Base-by-base conservation (phyloP, 2,888 invertebrate species). In the Melieria picta region DNA sequence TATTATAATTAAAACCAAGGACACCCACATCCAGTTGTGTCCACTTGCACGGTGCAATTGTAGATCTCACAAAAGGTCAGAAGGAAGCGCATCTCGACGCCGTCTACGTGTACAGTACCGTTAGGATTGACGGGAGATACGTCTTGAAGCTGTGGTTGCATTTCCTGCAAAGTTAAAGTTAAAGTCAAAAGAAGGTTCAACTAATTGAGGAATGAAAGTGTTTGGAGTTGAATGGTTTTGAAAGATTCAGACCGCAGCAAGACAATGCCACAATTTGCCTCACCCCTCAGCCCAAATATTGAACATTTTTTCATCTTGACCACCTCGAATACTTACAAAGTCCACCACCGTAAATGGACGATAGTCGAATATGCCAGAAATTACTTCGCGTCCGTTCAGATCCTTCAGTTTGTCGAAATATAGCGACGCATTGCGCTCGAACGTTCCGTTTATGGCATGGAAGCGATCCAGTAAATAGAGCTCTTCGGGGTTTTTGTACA, bases 1-100 rank as follows among this genome's bases (percentile, higher is more conserved):
- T 4, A 63, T 7, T 11, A 61, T 5, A 11, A 1, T 5, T 9
- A 57, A 57, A 50, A 16, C n/a, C 1, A n/a, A 48, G 7, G 4
- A 4, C 7, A 42, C 67, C 42, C 50, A 86, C 86, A 76, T 30
- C 30, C 30, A 30, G 30, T 30, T 48, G 82, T 79, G 71, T 82
- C 81, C 10, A 87, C 81, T 72, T 84, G 77, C 2, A 88, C 77
- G 0, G 88, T 87, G 77, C 88, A 88, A 77, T 90, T 90, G 68
- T 85, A 80, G 2, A 85, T 76, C 64, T 79, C 76, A 72, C 86
- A 86, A 79, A 87, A 89, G 46, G 83, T 81, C 1, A 87, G 67
- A 55, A 85, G 77, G 6, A 88, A 69, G 9, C 82, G 80, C 52
- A 87, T 82, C 80, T 90, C 90, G 0, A 88, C 88, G 5, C 93